Conservation (phyloP, 92 coral and sea anemone species). For the Palythoa grandiflora region DNA sequence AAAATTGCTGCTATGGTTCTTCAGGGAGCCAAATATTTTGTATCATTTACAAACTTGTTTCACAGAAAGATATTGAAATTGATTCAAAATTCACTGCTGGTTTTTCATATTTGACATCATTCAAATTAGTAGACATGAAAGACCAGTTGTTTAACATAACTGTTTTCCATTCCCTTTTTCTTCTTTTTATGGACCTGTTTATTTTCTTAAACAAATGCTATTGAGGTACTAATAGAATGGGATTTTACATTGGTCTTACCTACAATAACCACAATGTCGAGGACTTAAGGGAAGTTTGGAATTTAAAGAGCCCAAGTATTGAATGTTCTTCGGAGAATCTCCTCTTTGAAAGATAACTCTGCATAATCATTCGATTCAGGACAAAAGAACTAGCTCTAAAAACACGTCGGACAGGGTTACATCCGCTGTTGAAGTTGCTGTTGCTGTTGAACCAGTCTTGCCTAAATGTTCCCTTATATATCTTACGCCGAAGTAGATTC, state of each 20-base stretch:
- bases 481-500: background rate
- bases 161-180: background rate
- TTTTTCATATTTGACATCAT: background rate
- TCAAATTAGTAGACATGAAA: background rate
- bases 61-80: no score
- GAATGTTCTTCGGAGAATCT: background rate
- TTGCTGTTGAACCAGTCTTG: background rate
- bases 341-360: background rate
- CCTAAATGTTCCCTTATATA: background rate
- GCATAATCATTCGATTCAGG: background rate
- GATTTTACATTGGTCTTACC: background rate
- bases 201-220: conserved; percentile 28
- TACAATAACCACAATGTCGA: background rate
- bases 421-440: background rate
- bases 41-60: no score
- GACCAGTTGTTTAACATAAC: conserved; percentile 23
- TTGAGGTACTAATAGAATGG: background rate
- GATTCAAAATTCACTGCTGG: no score
- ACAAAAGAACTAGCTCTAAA: background rate
- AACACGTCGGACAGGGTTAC: background rate
- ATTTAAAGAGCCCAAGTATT: background rate
- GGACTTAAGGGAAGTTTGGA: no score
- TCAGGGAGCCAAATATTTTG: no score
- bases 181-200: conserved; percentile 26
- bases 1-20: no score